Evolutionary conservation across 2,888 invertebrate genomes (phyloP), one percentile per base, ranked within the genome.

Genomic region (Strigamia transsilvanica): DNA sequence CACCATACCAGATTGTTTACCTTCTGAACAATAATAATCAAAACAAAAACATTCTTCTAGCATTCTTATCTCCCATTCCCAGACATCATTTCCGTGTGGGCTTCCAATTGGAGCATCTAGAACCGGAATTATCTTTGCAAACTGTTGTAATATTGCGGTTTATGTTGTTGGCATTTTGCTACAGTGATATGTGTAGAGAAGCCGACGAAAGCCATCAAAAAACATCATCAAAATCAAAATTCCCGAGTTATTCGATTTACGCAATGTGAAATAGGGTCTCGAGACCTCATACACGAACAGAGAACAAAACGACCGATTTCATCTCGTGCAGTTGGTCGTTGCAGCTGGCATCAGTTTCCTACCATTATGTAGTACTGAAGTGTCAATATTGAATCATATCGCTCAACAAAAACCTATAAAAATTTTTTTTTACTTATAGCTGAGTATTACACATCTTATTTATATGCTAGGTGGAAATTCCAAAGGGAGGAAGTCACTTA

Each of bases 41-140:
- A 61, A 18, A 61, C 61, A 61, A 15, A 18, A 10, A n/a, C n/a
- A 42, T 79, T 23, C 18, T 18, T 38, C 7, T 4, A 6, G 15
- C 4, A 38, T 79, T 79, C 38, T 42, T 79, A 23, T 61, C 61
- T 61, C 10, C 23, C n/a, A 4, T 61, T 61, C 23, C 5, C 61
- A 92, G 93, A 85, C 38, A 27, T 32, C 78, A n/a, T 78, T 78
- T 38, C 32, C 32, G 21, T 23, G 18, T 10, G 78, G 34, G 7
- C 34, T 38, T 32, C 80, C 96, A 0, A 90, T 92, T 0, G 96
- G 96, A 77, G 91, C 94, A 7, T 93, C 93, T 34, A 86, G 93
- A 83, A 94, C 95, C 86, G 97, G 96, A 0, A 91, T 95, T 82
- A 89, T 96, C 84, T 92, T 93, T 86, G 85, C 87, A 61, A 34